Evolutionary conservation across 2,113 vertebrate species (phyloP).

Genomic region (Mellivora capensis): DNA sequence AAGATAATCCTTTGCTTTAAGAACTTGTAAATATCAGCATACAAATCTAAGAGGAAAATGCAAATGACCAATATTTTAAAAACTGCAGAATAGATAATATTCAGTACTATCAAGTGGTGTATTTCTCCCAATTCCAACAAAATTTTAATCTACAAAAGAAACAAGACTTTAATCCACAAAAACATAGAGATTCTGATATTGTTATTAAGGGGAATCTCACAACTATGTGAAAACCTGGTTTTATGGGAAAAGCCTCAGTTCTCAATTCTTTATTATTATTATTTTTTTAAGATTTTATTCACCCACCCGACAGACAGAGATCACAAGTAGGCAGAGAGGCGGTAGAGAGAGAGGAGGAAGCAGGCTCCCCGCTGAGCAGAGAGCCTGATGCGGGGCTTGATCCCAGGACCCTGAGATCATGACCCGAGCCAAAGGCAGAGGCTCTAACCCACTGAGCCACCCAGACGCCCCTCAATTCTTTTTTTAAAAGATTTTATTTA

Average conservation of each 20-base stretch:
- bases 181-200: background rate
- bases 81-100: background rate
- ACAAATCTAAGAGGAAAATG: conserved; percentile 34
- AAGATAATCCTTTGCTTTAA: background rate
- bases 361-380: too few relatives aligned
- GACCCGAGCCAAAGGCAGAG: too few relatives aligned
- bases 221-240: background rate
- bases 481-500: background rate
- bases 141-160: background rate
- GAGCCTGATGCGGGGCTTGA: too few relatives aligned
- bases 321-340: too few relatives aligned
- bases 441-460: too few relatives aligned
- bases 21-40: background rate
- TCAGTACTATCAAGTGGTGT: background rate
- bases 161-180: background rate
- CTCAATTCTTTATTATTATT: background rate
- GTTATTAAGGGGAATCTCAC: background rate
- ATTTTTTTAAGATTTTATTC: background rate
- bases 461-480: too few relatives aligned
- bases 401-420: too few relatives aligned
- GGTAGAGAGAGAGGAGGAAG: too few relatives aligned
- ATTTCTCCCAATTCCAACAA: background rate
- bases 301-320: too few relatives aligned
- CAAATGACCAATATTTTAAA: background rate
- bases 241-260: background rate